Base-by-base conservation (phyloP, 2,797 vertebrate genomes). In the Myotis findleyi region DNA sequence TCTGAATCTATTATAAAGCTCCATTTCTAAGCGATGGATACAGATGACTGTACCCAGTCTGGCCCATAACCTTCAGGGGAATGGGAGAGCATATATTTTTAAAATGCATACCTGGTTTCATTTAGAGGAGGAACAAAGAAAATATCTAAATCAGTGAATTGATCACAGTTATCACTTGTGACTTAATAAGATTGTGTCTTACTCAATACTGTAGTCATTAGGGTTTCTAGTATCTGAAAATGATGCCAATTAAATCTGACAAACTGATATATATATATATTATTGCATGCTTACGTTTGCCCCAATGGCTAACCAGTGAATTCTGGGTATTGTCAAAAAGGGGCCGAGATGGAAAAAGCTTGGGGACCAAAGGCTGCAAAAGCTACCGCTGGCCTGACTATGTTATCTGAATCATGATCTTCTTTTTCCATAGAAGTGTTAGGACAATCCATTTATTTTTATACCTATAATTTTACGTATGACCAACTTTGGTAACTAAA, bases 401-500 rank as follows among this genome's bases (percentile, higher is more conserved):
- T 7, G 79, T 68, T 55, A 73, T 55, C 49, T 77, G 49, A 95
- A 71, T 79, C 10, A 5, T 84, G 30, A 92, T 44, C 17, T 76
- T 91, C n/a, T n/a, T 85, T 86, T 94, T 87, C 53, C 41, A 59
- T 68, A 73, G 20, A 93, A 94, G 20, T 51, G 53, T 85, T 33
- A 92, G 71, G 49, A 86, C 27, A 38, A 68, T 89, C 10, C 47
- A 91, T 13, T 82, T 94, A 77, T n/a, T 91, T 92, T 83, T 57
- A 64, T 25, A 80, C 16, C 59, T 38, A 38, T 88, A 68, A 83
- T 75, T 64, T 68, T 53, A 44, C 3, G 8, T 64, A 55, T 30
- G 27, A 57, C 84, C 23, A 33, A 69, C 69, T 55, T 47, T 57
- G 20, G 62, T 79, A 92, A 91, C 38, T 93, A 73, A 86, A 57